Evolutionary conservation across 2,113 vertebrate genomes (phyloP).

Genomic region (Ahaetulla prasina): DNA sequence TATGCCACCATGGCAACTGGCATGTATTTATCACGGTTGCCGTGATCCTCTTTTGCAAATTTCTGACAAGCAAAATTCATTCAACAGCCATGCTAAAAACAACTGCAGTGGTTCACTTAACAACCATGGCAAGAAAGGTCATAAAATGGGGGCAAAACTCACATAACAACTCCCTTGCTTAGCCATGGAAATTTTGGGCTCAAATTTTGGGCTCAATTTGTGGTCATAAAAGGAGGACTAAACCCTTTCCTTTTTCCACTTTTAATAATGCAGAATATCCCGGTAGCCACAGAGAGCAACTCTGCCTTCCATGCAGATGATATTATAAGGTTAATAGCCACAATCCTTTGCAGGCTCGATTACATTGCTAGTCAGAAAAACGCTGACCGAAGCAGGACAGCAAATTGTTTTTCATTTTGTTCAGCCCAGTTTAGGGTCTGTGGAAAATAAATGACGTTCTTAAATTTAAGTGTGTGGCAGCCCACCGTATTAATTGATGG

Average conservation of each 20-base stretch:
- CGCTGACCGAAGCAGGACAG: slow-evolving; percentile 45
- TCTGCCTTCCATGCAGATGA: slow-evolving; percentile 28
- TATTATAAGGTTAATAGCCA: slow-evolving; percentile 42
- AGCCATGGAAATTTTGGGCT: too few relatives aligned
- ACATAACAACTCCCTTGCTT: too few relatives aligned
- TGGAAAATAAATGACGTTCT: slow-evolving; percentile 40
- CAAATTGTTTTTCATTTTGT: slow-evolving; percentile 48
- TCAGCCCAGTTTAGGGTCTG: slow-evolving; percentile 38
- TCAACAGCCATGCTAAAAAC: too few relatives aligned
- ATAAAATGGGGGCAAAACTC: too few relatives aligned
- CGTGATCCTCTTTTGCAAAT: too few relatives aligned
- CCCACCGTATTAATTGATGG: slow-evolving; percentile 35
- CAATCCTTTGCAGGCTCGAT: slow-evolving; percentile 23
- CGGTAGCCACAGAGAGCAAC: background rate
- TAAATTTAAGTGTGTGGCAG: slow-evolving; percentile 34
- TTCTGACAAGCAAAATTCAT: too few relatives aligned
- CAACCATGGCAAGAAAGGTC: too few relatives aligned
- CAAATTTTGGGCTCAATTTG: too few relatives aligned
- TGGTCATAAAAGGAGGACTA: background rate
- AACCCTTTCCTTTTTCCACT: slow-evolving; percentile 12
- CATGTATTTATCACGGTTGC: too few relatives aligned
- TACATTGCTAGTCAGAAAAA: slow-evolving; percentile 42
- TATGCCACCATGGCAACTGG: too few relatives aligned
- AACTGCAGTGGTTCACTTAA: too few relatives aligned
- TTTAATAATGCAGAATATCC: slow-evolving; percentile 11